These are phyloP conservation scores for Danio tinwini DNA, from an alignment of 2,797 vertebrate genomes.

Conservation along the genomic window DNA sequence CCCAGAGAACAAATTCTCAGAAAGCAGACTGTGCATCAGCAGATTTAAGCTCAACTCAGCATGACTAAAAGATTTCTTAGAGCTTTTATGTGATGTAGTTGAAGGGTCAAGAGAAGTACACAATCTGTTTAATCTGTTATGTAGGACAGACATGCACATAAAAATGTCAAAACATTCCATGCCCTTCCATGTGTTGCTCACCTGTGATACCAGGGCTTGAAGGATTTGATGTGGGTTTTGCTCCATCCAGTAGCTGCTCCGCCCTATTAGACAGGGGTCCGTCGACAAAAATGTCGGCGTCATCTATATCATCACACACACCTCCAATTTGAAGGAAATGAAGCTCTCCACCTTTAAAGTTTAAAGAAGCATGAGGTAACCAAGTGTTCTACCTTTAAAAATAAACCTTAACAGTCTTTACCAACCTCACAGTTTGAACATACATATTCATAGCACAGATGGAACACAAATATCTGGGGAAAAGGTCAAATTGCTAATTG, in stretches of 20 bases:
- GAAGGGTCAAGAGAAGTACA: background rate
- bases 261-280: slow-evolving; percentile 93
- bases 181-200: slow-evolving; percentile 62
- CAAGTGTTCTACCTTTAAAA: background rate
- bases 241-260: slow-evolving; percentile 91
- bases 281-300: slow-evolving; percentile 97
- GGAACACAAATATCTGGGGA: background rate
- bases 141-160: background rate
- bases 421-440: background rate
- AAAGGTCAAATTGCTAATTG: background rate
- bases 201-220: slow-evolving; percentile 97
- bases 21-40: background rate
- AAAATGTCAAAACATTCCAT: background rate
- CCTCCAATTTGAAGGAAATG: slow-evolving; percentile 99
- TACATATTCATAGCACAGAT: background rate
- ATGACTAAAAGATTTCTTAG: background rate
- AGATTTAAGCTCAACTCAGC: background rate
- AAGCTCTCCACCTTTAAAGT: slow-evolving; percentile 92
- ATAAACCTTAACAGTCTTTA: background rate
- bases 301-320: slow-evolving; percentile 95
- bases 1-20: background rate
- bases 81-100: background rate
- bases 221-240: slow-evolving; percentile 92
- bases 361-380: background rate
- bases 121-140: background rate